A percentile compares a stretch with the other conserved stretches of the same genome.
These are phyloP conservation scores for Clitarchus hookeri DNA, from an alignment of 2,888 invertebrate genomes.

Conservation along the genomic window DNA sequence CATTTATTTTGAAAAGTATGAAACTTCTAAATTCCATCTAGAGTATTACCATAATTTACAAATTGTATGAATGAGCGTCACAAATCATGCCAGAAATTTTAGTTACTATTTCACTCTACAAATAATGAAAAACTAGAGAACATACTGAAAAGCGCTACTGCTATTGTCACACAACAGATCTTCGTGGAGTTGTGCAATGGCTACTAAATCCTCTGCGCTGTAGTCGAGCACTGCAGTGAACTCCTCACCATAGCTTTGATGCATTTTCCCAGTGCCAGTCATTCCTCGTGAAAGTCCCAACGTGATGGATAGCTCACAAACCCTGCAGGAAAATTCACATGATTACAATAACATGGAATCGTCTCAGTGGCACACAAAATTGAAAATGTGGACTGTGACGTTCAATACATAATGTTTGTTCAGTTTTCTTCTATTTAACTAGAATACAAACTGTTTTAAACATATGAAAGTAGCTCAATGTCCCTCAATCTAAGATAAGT, in stretches of 20 bases:
- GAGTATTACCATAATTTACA: too few relatives aligned
- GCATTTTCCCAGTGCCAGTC: background rate
- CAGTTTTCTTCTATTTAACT: background rate
- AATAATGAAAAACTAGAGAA: too few relatives aligned
- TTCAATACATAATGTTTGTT: background rate
- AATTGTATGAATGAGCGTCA: too few relatives aligned
- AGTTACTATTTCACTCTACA: too few relatives aligned
- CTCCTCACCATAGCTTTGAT: background rate
- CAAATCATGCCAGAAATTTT: too few relatives aligned
- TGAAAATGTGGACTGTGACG: background rate
- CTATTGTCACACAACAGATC: background rate
- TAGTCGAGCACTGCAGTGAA: background rate
- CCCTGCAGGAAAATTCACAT: background rate
- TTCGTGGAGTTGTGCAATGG: background rate
- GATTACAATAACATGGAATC: background rate
- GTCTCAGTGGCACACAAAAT: background rate
- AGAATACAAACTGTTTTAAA: too few relatives aligned
- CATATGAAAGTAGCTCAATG: too few relatives aligned
- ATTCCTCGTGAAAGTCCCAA: background rate
- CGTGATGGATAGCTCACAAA: background rate
- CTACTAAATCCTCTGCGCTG: background rate
- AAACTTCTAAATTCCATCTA: too few relatives aligned
- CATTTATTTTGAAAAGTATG: too few relatives aligned
- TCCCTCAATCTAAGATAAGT: too few relatives aligned
- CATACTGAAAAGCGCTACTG: too few relatives aligned